These are phyloP conservation scores for Mesembrinibis cayennensis DNA, from an alignment of 2,113 vertebrate genomes.

Conservation along the genomic window DNA sequence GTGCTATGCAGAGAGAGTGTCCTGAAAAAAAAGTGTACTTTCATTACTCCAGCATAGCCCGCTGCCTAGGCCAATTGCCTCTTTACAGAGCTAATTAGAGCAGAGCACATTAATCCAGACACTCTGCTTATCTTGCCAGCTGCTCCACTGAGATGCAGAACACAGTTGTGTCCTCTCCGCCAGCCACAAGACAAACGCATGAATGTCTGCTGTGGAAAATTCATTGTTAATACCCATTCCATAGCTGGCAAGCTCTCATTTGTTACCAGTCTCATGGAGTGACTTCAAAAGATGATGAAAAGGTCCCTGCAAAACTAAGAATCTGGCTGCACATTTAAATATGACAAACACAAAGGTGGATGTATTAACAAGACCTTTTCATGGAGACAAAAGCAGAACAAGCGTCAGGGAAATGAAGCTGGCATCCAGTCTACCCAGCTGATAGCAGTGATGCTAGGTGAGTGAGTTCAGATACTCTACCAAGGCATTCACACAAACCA, in stretches of 20 bases:
- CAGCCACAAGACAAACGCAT: not conserved
- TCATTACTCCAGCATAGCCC: not conserved
- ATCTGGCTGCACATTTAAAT: slow-evolving; percentile 13
- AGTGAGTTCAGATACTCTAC: not conserved
- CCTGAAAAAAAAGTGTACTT: not conserved
- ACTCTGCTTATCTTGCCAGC: slow-evolving; percentile 24
- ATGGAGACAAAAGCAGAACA: slow-evolving; percentile 11
- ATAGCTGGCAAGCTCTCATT: not conserved
- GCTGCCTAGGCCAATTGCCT: not conserved
- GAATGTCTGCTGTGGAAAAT: slow-evolving; percentile 26
- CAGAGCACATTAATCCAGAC: slow-evolving; percentile 20
- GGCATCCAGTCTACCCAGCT: not conserved
- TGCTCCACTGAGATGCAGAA: slow-evolving; percentile 43
- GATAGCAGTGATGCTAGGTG: not conserved
- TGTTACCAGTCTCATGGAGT: not conserved
- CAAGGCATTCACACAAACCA: not conserved
- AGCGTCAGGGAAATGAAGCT: not conserved
- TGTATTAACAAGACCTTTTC: slow-evolving; percentile 9
- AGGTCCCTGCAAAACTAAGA: not conserved
- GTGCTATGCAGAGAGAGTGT: not conserved
- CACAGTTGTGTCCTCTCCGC: slow-evolving; percentile 3
- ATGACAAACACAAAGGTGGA: slow-evolving; percentile 19
- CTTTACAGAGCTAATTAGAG: slow-evolving; percentile 21
- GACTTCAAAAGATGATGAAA: slow-evolving; percentile 42
- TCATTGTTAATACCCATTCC: not conserved